Conservation (phyloP, 2,797 vertebrate genomes). For the Basileuterus tristriatus region DNA sequence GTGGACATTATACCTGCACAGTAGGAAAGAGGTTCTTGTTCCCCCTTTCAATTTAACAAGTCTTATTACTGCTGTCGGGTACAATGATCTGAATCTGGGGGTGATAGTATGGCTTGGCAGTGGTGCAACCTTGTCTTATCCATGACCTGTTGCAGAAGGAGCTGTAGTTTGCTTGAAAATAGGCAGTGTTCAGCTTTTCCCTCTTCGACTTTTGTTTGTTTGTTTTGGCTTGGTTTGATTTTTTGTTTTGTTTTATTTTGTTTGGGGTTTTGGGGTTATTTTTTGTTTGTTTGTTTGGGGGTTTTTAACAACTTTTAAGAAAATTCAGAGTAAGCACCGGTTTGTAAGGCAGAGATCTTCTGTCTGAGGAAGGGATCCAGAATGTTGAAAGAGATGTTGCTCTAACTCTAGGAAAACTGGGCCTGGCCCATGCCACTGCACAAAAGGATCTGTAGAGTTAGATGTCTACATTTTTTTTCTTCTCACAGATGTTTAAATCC, state of each 20-base stretch:
- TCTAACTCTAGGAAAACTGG: neutral
- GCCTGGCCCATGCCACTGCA: neutral
- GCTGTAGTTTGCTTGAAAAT: neutral
- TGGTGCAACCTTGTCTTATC: neutral
- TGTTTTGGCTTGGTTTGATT: too few species aligned
- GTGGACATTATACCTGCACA: neutral
- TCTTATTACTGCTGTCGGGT: neutral
- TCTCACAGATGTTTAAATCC: neutral
- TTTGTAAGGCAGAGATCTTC: neutral
- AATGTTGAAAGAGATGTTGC: neutral
- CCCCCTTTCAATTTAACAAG: neutral
- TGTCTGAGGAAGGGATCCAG: neutral
- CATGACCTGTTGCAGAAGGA: neutral
- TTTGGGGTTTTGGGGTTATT: neutral
- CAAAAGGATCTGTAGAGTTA: neutral
- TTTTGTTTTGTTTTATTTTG: neutral
- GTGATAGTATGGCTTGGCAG: neutral
- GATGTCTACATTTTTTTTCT: neutral
- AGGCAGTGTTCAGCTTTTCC: neutral
- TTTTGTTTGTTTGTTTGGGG: accelerated
- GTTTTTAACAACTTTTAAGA: neutral
- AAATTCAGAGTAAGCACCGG: neutral
- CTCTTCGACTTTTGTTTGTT: neutral
- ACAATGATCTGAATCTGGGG: neutral
- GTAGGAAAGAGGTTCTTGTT: neutral